Evolutionary conservation across 2,797 vertebrate species (phyloP).

Genomic region (Platyrinchus mystaceus): DNA sequence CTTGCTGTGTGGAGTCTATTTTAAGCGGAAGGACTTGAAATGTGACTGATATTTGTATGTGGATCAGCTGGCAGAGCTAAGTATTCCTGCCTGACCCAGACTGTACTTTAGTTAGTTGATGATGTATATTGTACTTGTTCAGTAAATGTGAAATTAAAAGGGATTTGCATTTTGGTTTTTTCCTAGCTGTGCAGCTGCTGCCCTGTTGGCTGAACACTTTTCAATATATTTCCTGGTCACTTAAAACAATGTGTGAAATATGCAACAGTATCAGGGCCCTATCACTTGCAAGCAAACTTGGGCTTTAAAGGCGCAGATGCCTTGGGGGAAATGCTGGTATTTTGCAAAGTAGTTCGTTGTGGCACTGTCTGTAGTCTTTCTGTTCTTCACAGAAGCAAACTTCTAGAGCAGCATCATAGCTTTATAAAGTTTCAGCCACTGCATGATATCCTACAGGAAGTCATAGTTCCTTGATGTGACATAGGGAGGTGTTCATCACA

Average conservation of each 20-base stretch:
- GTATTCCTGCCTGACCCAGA: neutral
- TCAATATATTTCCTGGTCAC: neutral
- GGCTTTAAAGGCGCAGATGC: neutral
- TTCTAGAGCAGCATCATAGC: neutral
- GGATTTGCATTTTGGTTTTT: neutral
- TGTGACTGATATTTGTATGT: neutral
- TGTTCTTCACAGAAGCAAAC: neutral
- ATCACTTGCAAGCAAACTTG: neutral
- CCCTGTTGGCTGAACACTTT: neutral
- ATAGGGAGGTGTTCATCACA: neutral
- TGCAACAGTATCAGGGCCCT: neutral
- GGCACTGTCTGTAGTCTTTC: fast-evolving
- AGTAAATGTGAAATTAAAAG: slow-evolving; percentile 32
- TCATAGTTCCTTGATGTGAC: neutral
- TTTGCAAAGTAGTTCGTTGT: neutral
- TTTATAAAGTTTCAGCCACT: neutral
- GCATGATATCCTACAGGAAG: neutral
- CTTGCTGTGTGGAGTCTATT: neutral
- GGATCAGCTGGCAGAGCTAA: neutral
- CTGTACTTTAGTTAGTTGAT: neutral
- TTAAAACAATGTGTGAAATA: neutral
- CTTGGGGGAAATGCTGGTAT: neutral
- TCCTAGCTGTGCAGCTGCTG: slow-evolving; percentile 16
- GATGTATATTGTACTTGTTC: slow-evolving; percentile 32
- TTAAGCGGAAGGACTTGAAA: neutral